Evolutionary conservation across 2,888 invertebrate species (phyloP).

Genomic region (Oscheius onirici): DNA sequence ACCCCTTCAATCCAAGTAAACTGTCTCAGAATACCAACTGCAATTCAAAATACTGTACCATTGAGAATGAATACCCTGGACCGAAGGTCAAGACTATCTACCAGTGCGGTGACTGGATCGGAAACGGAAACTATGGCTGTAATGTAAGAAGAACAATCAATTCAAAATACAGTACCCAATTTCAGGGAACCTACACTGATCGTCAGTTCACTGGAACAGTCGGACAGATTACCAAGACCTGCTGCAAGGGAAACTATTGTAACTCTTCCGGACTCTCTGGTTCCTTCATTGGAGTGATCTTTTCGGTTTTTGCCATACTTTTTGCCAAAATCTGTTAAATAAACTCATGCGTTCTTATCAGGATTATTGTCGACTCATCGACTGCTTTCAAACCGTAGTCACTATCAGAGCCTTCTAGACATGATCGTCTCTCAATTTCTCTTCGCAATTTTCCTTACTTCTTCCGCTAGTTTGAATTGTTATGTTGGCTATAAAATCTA

Average conservation of each 20-base stretch:
- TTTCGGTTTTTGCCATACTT: neutral
- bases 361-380: no score
- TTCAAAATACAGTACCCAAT: neutral
- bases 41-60: no score
- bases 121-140: neutral
- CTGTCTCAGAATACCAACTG: no score
- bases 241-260: conserved; percentile 16
- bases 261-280: neutral
- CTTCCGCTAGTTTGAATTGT: no score
- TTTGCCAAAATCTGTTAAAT: neutral
- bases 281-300: neutral
- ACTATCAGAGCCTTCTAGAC: no score
- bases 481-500: no score
- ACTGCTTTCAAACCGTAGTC: no score
- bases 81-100: neutral
- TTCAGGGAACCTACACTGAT: neutral
- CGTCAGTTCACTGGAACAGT: neutral
- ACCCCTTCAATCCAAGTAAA: no score
- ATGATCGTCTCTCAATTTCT: no score
- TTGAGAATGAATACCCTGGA: no score
- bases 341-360: neutral
- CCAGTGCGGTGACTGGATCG: neutral
- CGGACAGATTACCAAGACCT: neutral
- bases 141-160: neutral
- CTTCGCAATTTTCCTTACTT: no score